Evolutionary conservation across 2,797 vertebrate genomes (phyloP).

Genomic region (Tapirus indicus): DNA sequence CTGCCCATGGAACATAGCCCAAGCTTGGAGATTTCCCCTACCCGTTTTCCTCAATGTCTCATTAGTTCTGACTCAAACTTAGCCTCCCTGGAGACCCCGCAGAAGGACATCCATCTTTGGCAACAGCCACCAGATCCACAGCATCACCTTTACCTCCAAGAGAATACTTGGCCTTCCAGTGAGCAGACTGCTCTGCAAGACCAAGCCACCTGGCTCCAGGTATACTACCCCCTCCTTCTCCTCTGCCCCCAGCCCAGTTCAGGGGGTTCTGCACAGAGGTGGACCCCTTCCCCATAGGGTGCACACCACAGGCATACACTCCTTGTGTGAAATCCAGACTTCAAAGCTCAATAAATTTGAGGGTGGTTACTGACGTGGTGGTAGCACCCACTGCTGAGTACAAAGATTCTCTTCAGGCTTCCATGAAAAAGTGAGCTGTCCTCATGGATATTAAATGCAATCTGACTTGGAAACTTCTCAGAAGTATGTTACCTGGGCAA

Average conservation of each 20-base stretch:
- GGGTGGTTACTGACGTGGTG: background rate
- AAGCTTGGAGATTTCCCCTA: slow-evolving; percentile 86
- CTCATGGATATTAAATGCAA: no score
- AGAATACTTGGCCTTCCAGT: slow-evolving; percentile 60
- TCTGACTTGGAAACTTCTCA: no score
- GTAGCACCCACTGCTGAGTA: background rate
- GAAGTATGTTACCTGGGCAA: background rate
- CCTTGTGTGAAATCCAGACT: background rate
- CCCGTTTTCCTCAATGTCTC: no score
- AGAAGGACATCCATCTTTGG: no score
- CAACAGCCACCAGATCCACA: no score
- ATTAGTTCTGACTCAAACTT: no score
- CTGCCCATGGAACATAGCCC: slow-evolving; percentile 90
- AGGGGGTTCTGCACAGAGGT: background rate
- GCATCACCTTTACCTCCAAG: slow-evolving; percentile 92
- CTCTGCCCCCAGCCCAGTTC: background rate
- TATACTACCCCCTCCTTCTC: background rate
- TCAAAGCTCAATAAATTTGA: background rate
- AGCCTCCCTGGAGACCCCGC: no score
- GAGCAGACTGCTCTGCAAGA: accelerated
- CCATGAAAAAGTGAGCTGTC: no score
- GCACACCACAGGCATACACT: background rate
- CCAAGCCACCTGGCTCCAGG: background rate
- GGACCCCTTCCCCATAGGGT: background rate
- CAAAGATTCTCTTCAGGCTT: no score